Base-by-base conservation (phyloP, 2,113 vertebrate species). In the Trinectes maculatus region DNA sequence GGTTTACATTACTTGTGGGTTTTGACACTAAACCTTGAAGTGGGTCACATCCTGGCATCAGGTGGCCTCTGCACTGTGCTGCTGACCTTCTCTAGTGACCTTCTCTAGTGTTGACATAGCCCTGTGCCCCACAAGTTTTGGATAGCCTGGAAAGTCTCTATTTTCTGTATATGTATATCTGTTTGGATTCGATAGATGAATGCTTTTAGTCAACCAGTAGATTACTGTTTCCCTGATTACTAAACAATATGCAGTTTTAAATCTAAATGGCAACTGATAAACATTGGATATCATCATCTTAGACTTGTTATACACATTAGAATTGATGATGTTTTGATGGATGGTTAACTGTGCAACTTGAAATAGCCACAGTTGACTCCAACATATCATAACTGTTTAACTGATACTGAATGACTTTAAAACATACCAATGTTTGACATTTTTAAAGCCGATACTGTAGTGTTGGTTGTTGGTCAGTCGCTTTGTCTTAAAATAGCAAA, bases 141-240 rank as follows among this genome's bases (percentile, higher is more conserved):
- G n/a, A n/a, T n/a, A 24, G 24, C 10, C 3, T 0, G 22, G 15
- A 39, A 44, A 24, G 36, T 43, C 22, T 75, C 55, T 52, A n/a
- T 64, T 15, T 61, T 71, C 39, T 28, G 43, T 13, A 5, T 72
- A 1, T 34, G 28, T 68, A 5, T 47, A 48, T 44, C 6, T 29
- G 21, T 62, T 44, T 60, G 47, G 54, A 68, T 71, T 66, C 46
- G 15, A 71, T 37, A 61, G 49, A 51, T 52, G 8, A 21, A 25
- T 72, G 48, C 64, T 87, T 87, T 87, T 84, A 81, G 63, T 66
- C 68, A 19, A 31, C 34, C 28, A 33, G 18, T 67, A 43, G 16
- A 16, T 58, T 52, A 29, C 51, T 39, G 31, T 54, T 6, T 57
- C 52, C 28, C 22, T 47, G 25, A 63, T 54, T 33, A 36, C 33